Evolutionary conservation across 1,140 invertebrate species (phyloP).

Genomic region (Sogatella furcifera): DNA sequence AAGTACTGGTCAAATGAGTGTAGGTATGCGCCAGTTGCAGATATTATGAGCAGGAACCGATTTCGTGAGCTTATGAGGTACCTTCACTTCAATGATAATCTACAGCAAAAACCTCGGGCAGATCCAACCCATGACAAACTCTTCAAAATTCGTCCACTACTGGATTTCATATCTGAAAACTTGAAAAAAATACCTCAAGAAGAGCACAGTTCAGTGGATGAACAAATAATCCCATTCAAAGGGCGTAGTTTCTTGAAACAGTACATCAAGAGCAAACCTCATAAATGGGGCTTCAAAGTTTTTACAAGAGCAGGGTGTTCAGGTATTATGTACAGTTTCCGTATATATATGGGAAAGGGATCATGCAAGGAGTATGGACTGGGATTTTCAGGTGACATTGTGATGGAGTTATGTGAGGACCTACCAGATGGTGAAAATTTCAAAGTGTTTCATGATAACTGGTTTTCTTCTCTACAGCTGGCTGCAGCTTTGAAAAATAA

Average conservation of each 20-base stretch:
- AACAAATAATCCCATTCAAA: constrained; percentile 24
- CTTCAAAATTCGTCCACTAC: constrained; percentile 11
- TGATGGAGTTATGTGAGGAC: constrained; percentile 11
- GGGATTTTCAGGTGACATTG: constrained; percentile 11
- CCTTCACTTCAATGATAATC: not conserved
- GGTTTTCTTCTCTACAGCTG: constrained; percentile 15
- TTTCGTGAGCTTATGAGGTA: not conserved
- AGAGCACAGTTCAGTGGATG: constrained; percentile 14
- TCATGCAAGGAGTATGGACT: constrained; percentile 5
- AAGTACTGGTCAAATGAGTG: constrained; percentile 22
- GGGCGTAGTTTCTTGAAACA: constrained; percentile 19
- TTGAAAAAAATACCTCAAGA: constrained; percentile 5
- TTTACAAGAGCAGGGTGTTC: constrained; percentile 7
- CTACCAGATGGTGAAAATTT: constrained; percentile 13
- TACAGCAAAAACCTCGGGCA: not conserved
- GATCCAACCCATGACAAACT: constrained; percentile 1
- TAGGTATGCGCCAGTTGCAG: not conserved
- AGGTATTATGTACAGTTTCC: no score
- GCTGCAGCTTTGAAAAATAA: constrained; percentile 6
- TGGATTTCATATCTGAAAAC: constrained; percentile 12
- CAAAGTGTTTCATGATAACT: constrained; percentile 20
- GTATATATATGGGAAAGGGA: no score
- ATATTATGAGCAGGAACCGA: constrained; percentile 1
- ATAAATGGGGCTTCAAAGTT: constrained; percentile 26
- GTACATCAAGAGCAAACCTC: constrained; percentile 30